Evolutionary conservation across 1,140 invertebrate species (phyloP).

Genomic region (Drosophila sp.): DNA sequence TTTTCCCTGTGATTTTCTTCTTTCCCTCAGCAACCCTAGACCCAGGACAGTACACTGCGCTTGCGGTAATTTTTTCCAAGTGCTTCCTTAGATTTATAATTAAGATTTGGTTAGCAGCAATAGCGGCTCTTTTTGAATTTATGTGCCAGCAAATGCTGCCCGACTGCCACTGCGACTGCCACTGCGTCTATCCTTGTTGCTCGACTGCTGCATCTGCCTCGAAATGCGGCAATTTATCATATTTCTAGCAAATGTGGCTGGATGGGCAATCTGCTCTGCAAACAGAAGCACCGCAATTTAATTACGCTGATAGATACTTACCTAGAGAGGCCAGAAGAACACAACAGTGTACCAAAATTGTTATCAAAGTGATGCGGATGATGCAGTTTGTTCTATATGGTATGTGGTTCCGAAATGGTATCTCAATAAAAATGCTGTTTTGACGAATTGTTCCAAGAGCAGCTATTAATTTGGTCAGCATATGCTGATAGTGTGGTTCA

Average conservation of each 20-base stretch:
- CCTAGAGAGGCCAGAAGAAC: slow-evolving; percentile 23
- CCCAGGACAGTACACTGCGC: slow-evolving; percentile 56
- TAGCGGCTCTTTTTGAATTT: slow-evolving; percentile 66
- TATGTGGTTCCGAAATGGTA: too few species aligned
- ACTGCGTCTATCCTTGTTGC: slow-evolving; percentile 14
- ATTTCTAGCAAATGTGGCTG: slow-evolving; percentile 59
- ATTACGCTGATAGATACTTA: slow-evolving; percentile 57
- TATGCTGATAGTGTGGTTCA: too few species aligned
- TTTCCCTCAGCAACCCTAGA: slow-evolving; percentile 2
- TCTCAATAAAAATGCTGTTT: too few species aligned
- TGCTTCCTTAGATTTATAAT: slow-evolving; percentile 84
- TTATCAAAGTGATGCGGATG: not conserved
- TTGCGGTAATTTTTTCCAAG: slow-evolving; percentile 75
- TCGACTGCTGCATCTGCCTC: slow-evolving; percentile 43
- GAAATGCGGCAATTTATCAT: slow-evolving; percentile 74
- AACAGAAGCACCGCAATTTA: slow-evolving; percentile 64
- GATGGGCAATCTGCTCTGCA: slow-evolving; percentile 25
- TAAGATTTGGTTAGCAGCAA: slow-evolving; percentile 82
- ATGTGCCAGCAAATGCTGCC: slow-evolving; percentile 54
- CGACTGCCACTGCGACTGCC: slow-evolving; percentile 23
- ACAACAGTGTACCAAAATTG: not conserved
- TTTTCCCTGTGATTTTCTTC: slow-evolving; percentile 4
- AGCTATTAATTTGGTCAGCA: too few species aligned
- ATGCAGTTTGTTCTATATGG: not conserved
- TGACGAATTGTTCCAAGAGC: too few species aligned